These are phyloP conservation scores for Amphipyra tragopoginis DNA, from an alignment of 2,888 invertebrate species.

Conservation along the genomic window DNA sequence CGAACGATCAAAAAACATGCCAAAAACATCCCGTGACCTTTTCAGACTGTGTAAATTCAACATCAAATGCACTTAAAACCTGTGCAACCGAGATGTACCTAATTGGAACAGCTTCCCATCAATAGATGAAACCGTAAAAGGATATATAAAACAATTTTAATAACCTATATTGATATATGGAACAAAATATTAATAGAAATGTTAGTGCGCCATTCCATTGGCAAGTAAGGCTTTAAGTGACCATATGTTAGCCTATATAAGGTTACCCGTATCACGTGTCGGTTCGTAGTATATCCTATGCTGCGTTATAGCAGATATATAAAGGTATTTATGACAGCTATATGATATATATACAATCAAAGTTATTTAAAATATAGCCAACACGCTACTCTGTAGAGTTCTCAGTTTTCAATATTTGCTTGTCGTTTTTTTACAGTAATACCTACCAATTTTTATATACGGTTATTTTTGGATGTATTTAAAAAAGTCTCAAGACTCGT, in stretches of 20 bases:
- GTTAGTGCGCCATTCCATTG: conserved; percentile 30
- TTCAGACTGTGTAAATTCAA: background rate
- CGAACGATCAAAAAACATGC: background rate
- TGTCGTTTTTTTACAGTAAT: too few relatives aligned
- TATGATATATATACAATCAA: too few relatives aligned
- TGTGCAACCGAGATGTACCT: background rate
- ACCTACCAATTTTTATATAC: too few relatives aligned
- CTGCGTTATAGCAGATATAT: too few relatives aligned
- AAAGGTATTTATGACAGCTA: too few relatives aligned
- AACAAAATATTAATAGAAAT: conserved; percentile 16
- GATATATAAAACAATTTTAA: background rate
- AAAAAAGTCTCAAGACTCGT: too few relatives aligned
- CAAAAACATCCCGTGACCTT: background rate
- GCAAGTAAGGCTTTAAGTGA: conserved; percentile 19
- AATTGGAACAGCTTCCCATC: background rate
- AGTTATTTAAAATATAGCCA: too few relatives aligned
- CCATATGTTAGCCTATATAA: conserved; percentile 39
- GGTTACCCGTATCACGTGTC: conserved; percentile 6
- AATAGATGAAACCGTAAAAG: background rate
- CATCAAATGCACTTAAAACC: background rate
- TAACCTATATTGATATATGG: background rate
- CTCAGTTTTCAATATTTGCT: too few relatives aligned
- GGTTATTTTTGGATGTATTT: too few relatives aligned
- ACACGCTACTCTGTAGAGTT: too few relatives aligned
- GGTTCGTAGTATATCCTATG: background rate